phyloP scores from a whole-genome alignment of 2,888 invertebrate genomes.

The Drosophila robusta region DNA sequence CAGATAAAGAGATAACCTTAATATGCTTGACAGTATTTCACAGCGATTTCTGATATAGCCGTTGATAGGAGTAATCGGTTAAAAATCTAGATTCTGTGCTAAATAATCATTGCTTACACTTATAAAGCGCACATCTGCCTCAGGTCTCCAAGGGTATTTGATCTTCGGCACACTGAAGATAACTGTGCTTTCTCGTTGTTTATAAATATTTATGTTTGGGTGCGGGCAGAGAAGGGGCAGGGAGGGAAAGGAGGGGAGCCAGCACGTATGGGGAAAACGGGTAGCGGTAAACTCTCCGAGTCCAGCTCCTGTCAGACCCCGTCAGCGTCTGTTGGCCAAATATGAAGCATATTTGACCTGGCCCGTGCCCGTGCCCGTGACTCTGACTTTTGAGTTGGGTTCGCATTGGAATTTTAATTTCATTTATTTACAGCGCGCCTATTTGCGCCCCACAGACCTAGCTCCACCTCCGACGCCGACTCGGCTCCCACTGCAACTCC shows the following conservation, averaged over 20 bases:
- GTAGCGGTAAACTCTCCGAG: constrained; percentile 17
- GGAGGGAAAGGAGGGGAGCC: too few species aligned
- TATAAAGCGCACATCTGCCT: too few species aligned
- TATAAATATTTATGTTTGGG: constrained; percentile 72
- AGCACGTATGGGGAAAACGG: constrained; percentile 1
- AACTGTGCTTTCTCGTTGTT: constrained; percentile 33
- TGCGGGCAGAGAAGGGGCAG: not conserved
- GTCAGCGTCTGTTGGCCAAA: constrained; percentile 38
- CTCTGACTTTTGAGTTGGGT: constrained; percentile 61
- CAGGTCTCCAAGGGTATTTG: too few species aligned
- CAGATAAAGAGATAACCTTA: too few species aligned
- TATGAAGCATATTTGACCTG: constrained; percentile 39
- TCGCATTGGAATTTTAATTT: constrained; percentile 76
- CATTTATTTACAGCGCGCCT: constrained; percentile 34
- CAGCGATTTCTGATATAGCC: too few species aligned
- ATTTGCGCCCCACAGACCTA: constrained; percentile 5
- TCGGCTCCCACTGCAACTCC: too few species aligned
- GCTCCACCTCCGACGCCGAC: not conserved
- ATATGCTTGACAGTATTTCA: too few species aligned
- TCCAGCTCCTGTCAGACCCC: constrained; percentile 35
- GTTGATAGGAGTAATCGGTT: too few species aligned
- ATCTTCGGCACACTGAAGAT: too few species aligned
- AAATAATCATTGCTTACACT: too few species aligned
- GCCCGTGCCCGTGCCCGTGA: not conserved
- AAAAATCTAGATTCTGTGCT: too few species aligned